Conservation (phyloP, 1,140 invertebrate genomes). For the Macrostomum lignano region DNA sequence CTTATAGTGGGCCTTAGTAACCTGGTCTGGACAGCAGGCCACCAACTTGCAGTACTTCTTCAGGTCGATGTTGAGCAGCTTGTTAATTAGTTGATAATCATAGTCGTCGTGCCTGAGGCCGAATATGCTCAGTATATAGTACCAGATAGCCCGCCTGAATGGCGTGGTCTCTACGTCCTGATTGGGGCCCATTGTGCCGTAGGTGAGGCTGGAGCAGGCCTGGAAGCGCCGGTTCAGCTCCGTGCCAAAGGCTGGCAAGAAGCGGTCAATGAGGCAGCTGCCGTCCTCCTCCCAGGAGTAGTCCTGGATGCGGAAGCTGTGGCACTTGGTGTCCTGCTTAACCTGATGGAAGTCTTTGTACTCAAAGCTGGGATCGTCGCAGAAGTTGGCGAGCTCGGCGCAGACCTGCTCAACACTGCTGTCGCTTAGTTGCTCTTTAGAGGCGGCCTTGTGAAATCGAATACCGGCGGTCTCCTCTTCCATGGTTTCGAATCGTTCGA, state of each 20-base stretch:
- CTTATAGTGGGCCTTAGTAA: too few relatives aligned
- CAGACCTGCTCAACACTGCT: too few relatives aligned
- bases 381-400: too few relatives aligned
- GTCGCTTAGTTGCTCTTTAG: too few relatives aligned
- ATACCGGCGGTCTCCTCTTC: too few relatives aligned
- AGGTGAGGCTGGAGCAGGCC: conserved; percentile 53
- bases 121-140: conserved; percentile 64
- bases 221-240: conserved; percentile 59
- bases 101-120: conserved; percentile 65
- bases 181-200: conserved; percentile 44
- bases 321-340: too few relatives aligned
- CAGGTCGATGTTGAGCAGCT: conserved; percentile 46
- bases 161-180: conserved; percentile 57
- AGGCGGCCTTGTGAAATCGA: too few relatives aligned
- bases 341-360: too few relatives aligned
- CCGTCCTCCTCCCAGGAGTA: conserved; percentile 73
- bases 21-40: too few relatives aligned
- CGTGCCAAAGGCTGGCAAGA: conserved; percentile 54
- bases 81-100: conserved; percentile 58
- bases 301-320: too few relatives aligned
- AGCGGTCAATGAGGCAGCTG: conserved; percentile 50
- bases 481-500: too few relatives aligned
- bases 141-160: conserved; percentile 60
- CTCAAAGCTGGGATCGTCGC: too few relatives aligned
- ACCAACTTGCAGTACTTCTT: conserved; percentile 65